These are phyloP conservation scores for Perognathus longimembris DNA, from an alignment of 2,113 vertebrate genomes.

Conservation along the genomic window DNA sequence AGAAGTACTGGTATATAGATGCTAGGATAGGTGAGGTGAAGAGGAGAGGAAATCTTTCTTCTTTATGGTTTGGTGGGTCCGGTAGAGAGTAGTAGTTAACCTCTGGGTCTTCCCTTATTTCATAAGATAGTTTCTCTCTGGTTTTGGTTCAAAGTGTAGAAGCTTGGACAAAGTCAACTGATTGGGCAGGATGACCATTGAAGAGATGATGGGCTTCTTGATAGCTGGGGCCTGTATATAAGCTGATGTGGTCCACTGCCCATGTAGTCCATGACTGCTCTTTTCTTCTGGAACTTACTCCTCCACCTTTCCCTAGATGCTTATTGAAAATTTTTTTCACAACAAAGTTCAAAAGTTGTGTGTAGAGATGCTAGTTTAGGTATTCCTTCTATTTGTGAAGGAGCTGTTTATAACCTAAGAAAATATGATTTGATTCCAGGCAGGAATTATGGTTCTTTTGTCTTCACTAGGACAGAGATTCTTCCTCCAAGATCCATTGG, in stretches of 20 bases:
- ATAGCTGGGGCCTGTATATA: too few relatives aligned
- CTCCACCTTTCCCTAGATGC: too few relatives aligned
- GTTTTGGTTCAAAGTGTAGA: not conserved
- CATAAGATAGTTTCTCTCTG: not conserved
- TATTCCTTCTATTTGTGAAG: not conserved
- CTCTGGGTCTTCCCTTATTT: not conserved
- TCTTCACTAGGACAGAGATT: not conserved
- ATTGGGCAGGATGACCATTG: not conserved
- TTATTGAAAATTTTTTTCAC: not conserved
- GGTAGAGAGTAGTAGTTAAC: not conserved
- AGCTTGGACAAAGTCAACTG: not conserved
- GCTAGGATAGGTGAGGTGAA: too few relatives aligned
- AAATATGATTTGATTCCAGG: not conserved
- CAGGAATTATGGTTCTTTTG: constrained; percentile 29
- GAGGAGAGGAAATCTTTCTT: not conserved
- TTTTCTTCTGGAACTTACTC: not conserved
- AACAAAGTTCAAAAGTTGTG: not conserved
- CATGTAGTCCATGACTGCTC: not conserved
- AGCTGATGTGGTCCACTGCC: not conserved
- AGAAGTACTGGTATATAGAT: too few relatives aligned
- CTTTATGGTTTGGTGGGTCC: not conserved
- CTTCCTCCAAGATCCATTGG: not conserved
- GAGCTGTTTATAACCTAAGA: constrained; percentile 27
- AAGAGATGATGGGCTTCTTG: not conserved
- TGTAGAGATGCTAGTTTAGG: not conserved